phyloP scores from a whole-genome alignment of 2,113 vertebrate species.

The Hystrix brachyura region DNA sequence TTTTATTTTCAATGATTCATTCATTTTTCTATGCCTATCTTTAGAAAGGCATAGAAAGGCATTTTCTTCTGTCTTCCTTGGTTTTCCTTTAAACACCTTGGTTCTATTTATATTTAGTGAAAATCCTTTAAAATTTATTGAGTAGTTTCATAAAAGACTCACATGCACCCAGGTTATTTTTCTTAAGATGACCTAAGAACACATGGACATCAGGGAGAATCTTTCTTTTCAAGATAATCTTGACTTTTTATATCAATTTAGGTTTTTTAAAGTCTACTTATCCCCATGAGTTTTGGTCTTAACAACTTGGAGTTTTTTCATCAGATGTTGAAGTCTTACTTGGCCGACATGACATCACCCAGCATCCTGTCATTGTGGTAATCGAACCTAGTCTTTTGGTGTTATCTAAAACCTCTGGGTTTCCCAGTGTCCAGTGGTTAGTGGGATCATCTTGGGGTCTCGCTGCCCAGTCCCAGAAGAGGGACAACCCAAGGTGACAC shows the following conservation, averaged over 20 bases:
- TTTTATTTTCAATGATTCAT: background rate
- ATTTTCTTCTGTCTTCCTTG: background rate
- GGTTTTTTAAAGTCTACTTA: background rate
- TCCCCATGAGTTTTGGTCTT: background rate
- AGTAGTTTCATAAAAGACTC: background rate
- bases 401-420: background rate
- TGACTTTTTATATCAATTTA: background rate
- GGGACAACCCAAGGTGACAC: background rate
- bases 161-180: background rate
- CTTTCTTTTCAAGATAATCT: background rate
- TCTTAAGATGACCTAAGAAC: background rate
- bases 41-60: background rate
- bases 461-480: background rate
- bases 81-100: background rate
- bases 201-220: background rate
- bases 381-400: background rate
- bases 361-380: background rate
- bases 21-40: background rate
- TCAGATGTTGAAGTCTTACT: background rate
- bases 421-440: background rate
- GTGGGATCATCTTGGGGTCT: background rate
- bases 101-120: background rate
- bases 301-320: background rate
- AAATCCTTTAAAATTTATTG: background rate
- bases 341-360: too few species aligned